Base-by-base conservation (phyloP, 2,888 invertebrate species). In the Sinelater perroti region DNA sequence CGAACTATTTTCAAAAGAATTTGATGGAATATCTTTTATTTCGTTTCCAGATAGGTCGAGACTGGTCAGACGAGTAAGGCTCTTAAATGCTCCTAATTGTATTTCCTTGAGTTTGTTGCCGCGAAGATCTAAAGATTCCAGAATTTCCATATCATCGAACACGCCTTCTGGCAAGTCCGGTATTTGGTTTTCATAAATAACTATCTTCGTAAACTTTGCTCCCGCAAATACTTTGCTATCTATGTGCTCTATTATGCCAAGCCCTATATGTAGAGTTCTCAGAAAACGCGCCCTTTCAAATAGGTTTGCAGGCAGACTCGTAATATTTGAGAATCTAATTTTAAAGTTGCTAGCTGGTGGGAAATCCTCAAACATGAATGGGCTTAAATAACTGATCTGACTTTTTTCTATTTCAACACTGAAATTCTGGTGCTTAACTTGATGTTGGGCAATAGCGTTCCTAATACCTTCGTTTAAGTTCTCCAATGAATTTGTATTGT, bases 181-280 rank as follows among this genome's bases (percentile, higher is more conserved):
- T 1, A 51, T 8, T 28, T 10, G 30, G 17, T 51, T 56, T n/a
- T 31, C 51, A 36, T 16, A 56, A 31, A 51, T 17, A n/a, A 20
- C 3, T n/a, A 56, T 14, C 7, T 30, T 10, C 2, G 14, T 16
- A 3, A 51, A 50, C 6, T 30, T 8, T 6, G 52, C 10, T 3
- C 46, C 52, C 2, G 17, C 3, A 20, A 57, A 57, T 3, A 26
- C 45, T 21, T 57, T 21, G 14, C 14, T n/a, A 4, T 52, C 31
- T 7, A 57, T 24, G 11, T 28, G 31, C 1, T 30, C 21, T 3
- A 57, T 36, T 5, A 14, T 31, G 13, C 50, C 14, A 16, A 38
- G 18, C 8, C 28, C 38, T 18, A 50, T 18, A 2, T 38, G 20
- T 11, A 38, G 11, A 13, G 20, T 24, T 21, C 24, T 7, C 10